Conservation (phyloP, 2,113 vertebrate species). For the Morone saxatilis region DNA sequence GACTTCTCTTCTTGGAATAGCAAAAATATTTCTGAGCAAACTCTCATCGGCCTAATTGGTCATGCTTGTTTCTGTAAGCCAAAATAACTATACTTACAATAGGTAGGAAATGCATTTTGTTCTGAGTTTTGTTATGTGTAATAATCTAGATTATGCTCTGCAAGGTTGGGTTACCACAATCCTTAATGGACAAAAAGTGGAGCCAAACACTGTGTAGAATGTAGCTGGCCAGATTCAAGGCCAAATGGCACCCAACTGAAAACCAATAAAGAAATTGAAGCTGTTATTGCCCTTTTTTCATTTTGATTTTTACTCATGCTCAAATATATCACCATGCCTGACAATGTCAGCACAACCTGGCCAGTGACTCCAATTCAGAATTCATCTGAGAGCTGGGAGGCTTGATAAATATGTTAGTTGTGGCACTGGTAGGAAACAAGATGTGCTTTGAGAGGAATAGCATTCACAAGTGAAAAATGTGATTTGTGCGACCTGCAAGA, state of each 20-base stretch:
- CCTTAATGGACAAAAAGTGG: conserved; percentile 47
- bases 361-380: conserved; percentile 23
- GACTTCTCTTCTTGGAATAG: conserved; percentile 8
- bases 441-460: conserved; percentile 25
- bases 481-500: conserved; percentile 32
- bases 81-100: conserved; percentile 23
- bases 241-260: conserved; percentile 18
- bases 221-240: not conserved
- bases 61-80: conserved; percentile 8
- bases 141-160: conserved; percentile 28
- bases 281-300: conserved; percentile 20
- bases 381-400: conserved; percentile 29
- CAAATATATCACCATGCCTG: conserved; percentile 36
- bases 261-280: conserved; percentile 41
- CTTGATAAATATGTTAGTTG: conserved; percentile 37
- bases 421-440: conserved; percentile 19
- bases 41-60: not conserved
- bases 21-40: not conserved
- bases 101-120: not conserved
- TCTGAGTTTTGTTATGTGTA: conserved; percentile 21
- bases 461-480: conserved; percentile 22
- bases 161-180: conserved; percentile 19
- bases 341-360: conserved; percentile 41
- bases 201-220: conserved; percentile 34
- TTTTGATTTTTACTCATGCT: conserved; percentile 36